Evolutionary conservation across 2,113 vertebrate genomes (phyloP).

Genomic region (Prolemur simus): DNA sequence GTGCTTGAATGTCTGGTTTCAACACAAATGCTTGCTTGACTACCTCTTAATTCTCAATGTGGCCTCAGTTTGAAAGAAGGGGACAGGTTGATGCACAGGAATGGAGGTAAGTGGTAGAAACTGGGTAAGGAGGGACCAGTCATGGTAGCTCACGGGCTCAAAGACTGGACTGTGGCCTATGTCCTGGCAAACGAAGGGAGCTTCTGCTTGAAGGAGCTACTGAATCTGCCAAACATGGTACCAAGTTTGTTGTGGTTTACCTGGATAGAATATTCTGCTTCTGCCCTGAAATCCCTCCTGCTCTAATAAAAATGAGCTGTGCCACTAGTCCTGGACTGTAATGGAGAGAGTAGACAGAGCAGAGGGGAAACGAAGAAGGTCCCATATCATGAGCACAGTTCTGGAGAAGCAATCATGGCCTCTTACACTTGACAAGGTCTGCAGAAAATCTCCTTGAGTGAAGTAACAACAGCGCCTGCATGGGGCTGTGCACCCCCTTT

Average conservation of each 20-base stretch:
- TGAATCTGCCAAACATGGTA: neutral
- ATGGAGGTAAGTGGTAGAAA: neutral
- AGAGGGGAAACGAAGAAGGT: neutral
- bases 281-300: neutral
- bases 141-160: neutral
- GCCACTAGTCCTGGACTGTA: neutral
- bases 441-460: neutral
- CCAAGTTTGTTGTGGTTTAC: neutral
- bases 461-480: neutral
- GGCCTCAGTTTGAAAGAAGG: neutral
- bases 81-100: neutral
- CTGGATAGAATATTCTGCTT: neutral
- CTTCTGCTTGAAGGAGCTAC: neutral
- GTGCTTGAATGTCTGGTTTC: neutral
- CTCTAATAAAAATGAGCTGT: neutral
- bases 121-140: neutral
- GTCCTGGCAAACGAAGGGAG: neutral
- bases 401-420: neutral
- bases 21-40: neutral
- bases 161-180: neutral
- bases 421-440: neutral
- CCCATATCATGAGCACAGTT: neutral
- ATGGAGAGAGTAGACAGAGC: neutral
- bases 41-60: neutral
- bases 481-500: neutral